Evolutionary conservation across 2,888 invertebrate genomes (phyloP).

Genomic region (Xestia sexstrigata): DNA sequence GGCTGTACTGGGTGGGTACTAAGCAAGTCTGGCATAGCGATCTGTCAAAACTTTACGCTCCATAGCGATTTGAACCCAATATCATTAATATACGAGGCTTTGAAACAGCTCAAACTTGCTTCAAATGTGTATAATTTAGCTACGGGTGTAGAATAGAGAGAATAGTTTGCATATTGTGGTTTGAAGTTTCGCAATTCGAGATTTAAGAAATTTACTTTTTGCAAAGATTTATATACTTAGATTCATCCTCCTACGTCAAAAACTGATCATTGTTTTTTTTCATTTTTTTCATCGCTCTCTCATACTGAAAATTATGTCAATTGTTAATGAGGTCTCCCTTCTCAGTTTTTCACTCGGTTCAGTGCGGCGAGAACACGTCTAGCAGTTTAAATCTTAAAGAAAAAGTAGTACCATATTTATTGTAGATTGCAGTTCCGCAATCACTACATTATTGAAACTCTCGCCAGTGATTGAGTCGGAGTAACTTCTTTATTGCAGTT

Average conservation of each 20-base stretch:
- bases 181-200: slow-evolving; percentile 43
- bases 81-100: slow-evolving; percentile 60
- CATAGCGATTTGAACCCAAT: slow-evolving; percentile 54
- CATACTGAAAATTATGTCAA: background rate
- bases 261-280: background rate
- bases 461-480: slow-evolving; percentile 32
- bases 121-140: slow-evolving; percentile 54
- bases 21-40: slow-evolving; percentile 26
- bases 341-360: background rate
- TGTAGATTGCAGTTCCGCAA: slow-evolving; percentile 40
- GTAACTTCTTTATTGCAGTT: slow-evolving; percentile 59
- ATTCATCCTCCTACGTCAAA: background rate
- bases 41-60: slow-evolving; percentile 58
- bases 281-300: background rate
- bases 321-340: background rate
- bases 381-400: background rate
- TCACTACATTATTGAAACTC: slow-evolving; percentile 37
- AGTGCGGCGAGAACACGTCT: background rate
- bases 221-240: background rate
- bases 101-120: slow-evolving; percentile 37
- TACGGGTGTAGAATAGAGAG: slow-evolving; percentile 31
- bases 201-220: slow-evolving; percentile 19
- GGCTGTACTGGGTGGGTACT: slow-evolving; percentile 11
- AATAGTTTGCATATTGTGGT: slow-evolving; percentile 51
- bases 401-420: slow-evolving; percentile 29